phyloP scores from a whole-genome alignment of 2,888 invertebrate species.

The Limnephilus auricula region DNA sequence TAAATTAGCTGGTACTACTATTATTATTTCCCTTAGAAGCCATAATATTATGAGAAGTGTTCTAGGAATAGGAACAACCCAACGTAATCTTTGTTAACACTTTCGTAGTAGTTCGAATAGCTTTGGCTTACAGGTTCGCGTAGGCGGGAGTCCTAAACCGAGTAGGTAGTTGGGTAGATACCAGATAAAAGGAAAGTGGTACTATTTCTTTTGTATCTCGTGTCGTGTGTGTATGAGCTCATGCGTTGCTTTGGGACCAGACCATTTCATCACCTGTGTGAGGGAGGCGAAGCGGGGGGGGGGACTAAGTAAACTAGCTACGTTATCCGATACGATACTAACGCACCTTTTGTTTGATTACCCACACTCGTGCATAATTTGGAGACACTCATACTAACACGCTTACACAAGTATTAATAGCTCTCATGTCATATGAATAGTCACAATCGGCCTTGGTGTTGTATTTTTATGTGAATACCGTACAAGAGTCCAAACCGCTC shows the following conservation, averaged over 20 bases:
- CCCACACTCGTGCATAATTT: neutral
- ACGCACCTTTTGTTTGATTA: conserved; percentile 38
- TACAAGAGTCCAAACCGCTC: too few species aligned
- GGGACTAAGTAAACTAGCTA: conserved; percentile 19
- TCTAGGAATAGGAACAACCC: neutral
- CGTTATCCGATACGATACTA: conserved; percentile 40
- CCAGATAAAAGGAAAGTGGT: neutral
- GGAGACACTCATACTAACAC: neutral
- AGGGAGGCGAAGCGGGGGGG: neutral
- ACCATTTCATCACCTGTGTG: neutral
- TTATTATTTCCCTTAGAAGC: neutral
- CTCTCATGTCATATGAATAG: neutral
- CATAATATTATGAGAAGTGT: neutral
- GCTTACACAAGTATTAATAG: neutral
- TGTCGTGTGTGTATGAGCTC: neutral
- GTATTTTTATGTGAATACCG: too few species aligned
- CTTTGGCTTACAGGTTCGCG: neutral
- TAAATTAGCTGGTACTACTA: neutral
- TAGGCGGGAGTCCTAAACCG: neutral
- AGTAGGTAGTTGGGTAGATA: neutral
- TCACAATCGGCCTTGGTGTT: neutral
- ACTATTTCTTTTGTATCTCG: neutral
- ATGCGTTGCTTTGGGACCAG: neutral
- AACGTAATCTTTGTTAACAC: neutral
- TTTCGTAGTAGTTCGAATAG: neutral